Evolutionary conservation across 1,140 invertebrate species (phyloP), one percentile per base, ranked within the genome.

Genomic region (Trachelipus rathkii): DNA sequence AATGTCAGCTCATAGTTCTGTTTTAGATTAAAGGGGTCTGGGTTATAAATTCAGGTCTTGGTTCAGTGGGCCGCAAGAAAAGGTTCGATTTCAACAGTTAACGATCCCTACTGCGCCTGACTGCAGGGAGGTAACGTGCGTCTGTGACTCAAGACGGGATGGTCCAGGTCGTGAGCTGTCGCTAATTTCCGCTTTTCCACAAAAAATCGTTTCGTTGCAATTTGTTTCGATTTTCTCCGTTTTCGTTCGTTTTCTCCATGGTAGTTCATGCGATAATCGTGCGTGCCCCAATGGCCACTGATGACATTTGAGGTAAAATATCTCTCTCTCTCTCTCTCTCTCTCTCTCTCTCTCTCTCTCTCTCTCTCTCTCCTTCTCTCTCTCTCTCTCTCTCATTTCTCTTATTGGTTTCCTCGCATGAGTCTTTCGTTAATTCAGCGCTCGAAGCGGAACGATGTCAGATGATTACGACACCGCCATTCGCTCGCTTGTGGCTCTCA

Each of bases 131-230:
- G 50, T 72, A 73, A 73, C 73, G 77, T 78, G 77, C 77, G 77
- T 78, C 72, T 78, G 77, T 53, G 77, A 73, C 73, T 71, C 11
- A 19, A 74, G 77, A 78, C 74, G 77, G 73, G 77, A 75, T 72
- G 72, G 77, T 72, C 67, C 73, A 78, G 73, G 73, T 72, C 72
- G 77, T 67, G 77, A 78, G 77, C 77, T 78, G 77, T 78, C 77
- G 77, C 77, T 78, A 78, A 78, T 78, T 78, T 78, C 77, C 77
- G 77, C 77, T 73, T 69, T 69, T 75, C 73, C 77, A 74, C 73
- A 71, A 72, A 53, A 72, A 69, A 74, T 78, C 77, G 73, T 73
- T 74, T 73, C 68, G 70, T 78, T 33, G 67, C 77, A 74, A 70
- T 70, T 60, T 21, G 10, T 50, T 75, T 74, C 77, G 73, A 73